Evolutionary conservation across 1,140 invertebrate species (phyloP).

Genomic region (Megalonaias nervosa): DNA sequence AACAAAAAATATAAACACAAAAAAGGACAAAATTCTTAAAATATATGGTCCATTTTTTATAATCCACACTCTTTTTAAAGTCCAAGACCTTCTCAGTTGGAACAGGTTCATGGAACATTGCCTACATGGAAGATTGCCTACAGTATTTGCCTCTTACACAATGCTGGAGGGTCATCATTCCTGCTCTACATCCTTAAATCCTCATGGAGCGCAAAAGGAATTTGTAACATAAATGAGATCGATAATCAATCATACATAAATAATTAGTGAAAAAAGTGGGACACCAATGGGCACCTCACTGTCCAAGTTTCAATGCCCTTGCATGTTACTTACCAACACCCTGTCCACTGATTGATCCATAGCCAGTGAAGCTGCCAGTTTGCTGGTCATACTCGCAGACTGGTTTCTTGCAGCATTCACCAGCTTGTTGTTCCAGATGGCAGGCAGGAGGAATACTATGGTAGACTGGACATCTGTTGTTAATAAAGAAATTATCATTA

Average conservation of each 20-base stretch:
- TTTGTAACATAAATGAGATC: background rate
- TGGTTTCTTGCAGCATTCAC: constrained; percentile 56
- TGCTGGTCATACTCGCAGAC: constrained; percentile 60
- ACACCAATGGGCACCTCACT: no score
- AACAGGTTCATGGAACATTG: no score
- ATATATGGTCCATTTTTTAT: no score
- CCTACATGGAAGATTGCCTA: no score
- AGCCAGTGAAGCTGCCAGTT: constrained; percentile 54
- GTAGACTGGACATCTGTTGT: constrained; percentile 54
- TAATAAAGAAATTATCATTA: no score
- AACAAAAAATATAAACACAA: no score
- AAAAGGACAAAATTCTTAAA: no score
- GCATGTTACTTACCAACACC: constrained; percentile 46
- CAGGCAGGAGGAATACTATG: constrained; percentile 52
- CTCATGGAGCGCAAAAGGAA: background rate
- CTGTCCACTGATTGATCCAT: constrained; percentile 48
- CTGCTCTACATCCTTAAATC: constrained; percentile 14
- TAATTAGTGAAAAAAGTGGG: background rate
- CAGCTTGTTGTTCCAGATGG: constrained; percentile 49
- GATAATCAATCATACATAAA: background rate
- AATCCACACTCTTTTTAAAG: no score
- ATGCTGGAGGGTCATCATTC: background rate
- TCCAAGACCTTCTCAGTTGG: no score
- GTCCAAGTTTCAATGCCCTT: background rate
- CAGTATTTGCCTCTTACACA: no score